phyloP scores from a whole-genome alignment of 1,140 invertebrate species.

The Hormaphis cornu region DNA sequence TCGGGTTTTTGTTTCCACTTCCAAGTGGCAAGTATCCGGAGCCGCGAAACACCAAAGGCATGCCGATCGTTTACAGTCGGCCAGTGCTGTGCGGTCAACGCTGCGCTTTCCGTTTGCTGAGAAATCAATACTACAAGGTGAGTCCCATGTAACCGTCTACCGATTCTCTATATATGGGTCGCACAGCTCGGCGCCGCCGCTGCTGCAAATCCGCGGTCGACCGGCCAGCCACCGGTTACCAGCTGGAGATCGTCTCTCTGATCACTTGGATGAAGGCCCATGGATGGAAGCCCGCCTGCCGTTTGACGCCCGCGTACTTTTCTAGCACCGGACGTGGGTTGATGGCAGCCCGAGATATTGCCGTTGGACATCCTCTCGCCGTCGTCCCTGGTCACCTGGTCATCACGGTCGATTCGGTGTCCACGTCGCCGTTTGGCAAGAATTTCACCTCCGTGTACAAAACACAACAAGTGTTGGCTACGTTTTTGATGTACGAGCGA shows the following conservation, averaged over 20 bases:
- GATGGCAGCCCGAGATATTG: constrained; percentile 41
- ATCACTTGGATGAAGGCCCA: constrained; percentile 37
- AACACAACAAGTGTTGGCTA: constrained; percentile 41
- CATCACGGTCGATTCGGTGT: constrained; percentile 41
- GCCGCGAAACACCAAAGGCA: not conserved
- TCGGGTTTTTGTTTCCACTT: not conserved
- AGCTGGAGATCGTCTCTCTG: constrained; percentile 31
- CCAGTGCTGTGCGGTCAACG: not conserved
- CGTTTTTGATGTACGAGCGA: constrained; percentile 43
- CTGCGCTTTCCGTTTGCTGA: not conserved
- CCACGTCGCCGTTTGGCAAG: constrained; percentile 34
- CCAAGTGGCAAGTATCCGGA: too few species aligned
- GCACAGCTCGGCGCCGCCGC: constrained; percentile 3
- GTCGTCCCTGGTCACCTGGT: constrained; percentile 43
- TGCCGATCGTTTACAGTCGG: constrained; percentile 1
- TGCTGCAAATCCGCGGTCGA: not conserved
- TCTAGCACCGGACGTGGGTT: constrained; percentile 45
- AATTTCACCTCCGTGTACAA: constrained; percentile 35
- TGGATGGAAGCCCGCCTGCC: constrained; percentile 37
- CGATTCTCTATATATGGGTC: constrained; percentile 25
- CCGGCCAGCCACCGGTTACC: not conserved
- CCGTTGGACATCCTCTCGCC: constrained; percentile 42
- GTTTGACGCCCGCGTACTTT: constrained; percentile 36
- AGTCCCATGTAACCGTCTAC: constrained; percentile 11
- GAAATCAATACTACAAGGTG: constrained; percentile 15